A percentile compares a stretch with the other conserved stretches of the same genome.
phyloP scores from a whole-genome alignment of 2,888 invertebrate genomes.

The Enchytraeus crypticus region DNA sequence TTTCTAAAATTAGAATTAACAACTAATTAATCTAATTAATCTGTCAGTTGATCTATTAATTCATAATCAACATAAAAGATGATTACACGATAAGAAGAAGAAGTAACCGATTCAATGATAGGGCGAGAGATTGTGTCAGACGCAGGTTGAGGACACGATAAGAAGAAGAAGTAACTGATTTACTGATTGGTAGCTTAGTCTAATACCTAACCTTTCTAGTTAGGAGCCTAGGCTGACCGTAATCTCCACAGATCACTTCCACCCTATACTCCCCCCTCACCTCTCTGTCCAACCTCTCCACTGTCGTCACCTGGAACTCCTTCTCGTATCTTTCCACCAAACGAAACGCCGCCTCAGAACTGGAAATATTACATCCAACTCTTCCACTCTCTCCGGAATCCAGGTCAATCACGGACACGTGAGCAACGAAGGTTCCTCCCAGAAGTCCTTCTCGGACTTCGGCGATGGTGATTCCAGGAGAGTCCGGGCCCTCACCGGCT shows the following conservation, averaged over 20 bases:
- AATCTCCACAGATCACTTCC: constrained; percentile 16
- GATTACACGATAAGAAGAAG: too few species aligned
- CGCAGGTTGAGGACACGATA: too few species aligned
- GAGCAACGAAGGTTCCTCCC: constrained; percentile 16
- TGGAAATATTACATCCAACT: constrained; percentile 9
- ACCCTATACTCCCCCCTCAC: constrained; percentile 15
- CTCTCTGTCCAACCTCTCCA: constrained; percentile 22
- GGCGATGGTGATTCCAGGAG: constrained; percentile 4
- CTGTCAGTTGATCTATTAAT: too few species aligned
- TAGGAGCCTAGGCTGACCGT: constrained; percentile 6
- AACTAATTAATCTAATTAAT: too few species aligned
- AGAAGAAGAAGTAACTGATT: too few species aligned
- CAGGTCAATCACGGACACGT: constrained; percentile 18
- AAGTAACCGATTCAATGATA: too few species aligned
- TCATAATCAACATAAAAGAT: too few species aligned
- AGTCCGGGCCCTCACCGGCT: too few species aligned
- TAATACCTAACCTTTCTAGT: background rate
- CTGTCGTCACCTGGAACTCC: constrained; percentile 20
- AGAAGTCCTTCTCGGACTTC: constrained; percentile 14
- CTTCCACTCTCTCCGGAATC: constrained; percentile 20
- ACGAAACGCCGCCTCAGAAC: background rate
- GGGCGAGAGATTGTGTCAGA: too few species aligned
- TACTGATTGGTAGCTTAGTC: too few species aligned
- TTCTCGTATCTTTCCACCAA: background rate
- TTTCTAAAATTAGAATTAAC: too few species aligned